Evolutionary conservation across 2,888 invertebrate species (phyloP).

Genomic region (Drosophila kuntzei): DNA sequence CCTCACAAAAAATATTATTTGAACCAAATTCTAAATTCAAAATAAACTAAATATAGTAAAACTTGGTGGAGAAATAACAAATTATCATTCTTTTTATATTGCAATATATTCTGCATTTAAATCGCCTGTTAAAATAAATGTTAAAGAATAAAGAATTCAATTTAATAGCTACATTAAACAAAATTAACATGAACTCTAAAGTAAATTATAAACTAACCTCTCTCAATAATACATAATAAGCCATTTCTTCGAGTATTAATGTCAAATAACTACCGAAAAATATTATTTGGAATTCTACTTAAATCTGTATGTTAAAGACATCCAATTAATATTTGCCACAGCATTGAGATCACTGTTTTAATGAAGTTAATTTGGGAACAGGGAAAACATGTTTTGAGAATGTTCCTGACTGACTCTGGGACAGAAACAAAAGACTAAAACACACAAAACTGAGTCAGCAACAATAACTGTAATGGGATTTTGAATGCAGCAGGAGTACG

Average conservation of each 20-base stretch:
- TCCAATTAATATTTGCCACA: not conserved
- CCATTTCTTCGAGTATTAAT: not conserved
- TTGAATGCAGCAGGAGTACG: not conserved
- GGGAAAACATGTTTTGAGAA: not conserved
- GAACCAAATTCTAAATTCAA: no score
- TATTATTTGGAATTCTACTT: not conserved
- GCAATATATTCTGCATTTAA: no score
- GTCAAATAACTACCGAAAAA: not conserved
- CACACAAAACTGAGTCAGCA: constrained; percentile 3
- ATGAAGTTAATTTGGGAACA: not conserved
- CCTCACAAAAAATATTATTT: no score
- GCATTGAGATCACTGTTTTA: not conserved
- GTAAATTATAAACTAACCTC: not conserved
- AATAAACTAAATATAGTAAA: no score
- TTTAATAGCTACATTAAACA: no score
- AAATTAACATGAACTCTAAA: no score
- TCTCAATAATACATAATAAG: not conserved
- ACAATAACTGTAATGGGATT: not conserved
- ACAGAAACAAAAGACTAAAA: not conserved
- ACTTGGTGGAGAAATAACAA: no score
- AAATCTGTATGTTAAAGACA: not conserved
- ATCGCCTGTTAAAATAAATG: no score
- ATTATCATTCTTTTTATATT: no score
- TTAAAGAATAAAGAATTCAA: no score
- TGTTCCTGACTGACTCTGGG: not conserved